Percentiles rank a stretch among this genome's conserved stretches.
phyloP scores from a whole-genome alignment of 2,888 invertebrate genomes.

The Drosophila subsilvestris region DNA sequence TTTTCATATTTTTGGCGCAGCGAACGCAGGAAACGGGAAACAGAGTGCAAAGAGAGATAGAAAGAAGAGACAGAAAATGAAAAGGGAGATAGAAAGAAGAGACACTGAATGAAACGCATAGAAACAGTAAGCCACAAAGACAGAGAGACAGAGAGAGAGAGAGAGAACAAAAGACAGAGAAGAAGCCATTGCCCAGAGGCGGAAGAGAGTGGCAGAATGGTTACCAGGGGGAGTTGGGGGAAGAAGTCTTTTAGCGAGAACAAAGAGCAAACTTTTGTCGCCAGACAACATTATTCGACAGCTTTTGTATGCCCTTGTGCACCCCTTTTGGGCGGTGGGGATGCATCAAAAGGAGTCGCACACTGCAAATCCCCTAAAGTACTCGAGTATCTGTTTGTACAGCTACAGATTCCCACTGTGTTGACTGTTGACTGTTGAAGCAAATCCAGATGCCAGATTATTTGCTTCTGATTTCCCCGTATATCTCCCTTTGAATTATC shows the following conservation, averaged over 20 bases:
- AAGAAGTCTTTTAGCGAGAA: not conserved
- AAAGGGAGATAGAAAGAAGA: slow-evolving; percentile 3
- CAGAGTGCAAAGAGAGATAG: slow-evolving; percentile 13
- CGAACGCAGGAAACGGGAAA: slow-evolving; percentile 39
- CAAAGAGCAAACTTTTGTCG: slow-evolving; percentile 53
- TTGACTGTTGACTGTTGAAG: not conserved
- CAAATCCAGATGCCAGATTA: not conserved
- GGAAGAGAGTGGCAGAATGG: slow-evolving; percentile 50
- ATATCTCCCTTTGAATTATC: not conserved
- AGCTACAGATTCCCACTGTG: not conserved
- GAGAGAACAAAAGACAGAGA: slow-evolving; percentile 40
- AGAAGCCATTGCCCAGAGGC: slow-evolving; percentile 40
- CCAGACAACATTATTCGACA: slow-evolving; percentile 45
- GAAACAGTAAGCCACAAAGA: slow-evolving; percentile 2
- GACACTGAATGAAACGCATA: not conserved
- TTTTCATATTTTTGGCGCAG: slow-evolving; percentile 69
- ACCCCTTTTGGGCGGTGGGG: slow-evolving; percentile 2
- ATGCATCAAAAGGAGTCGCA: not conserved
- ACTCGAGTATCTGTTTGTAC: not conserved
- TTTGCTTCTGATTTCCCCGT: not conserved
- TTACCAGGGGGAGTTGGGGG: not conserved
- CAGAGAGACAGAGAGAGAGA: slow-evolving; percentile 15
- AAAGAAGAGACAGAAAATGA: slow-evolving; percentile 9
- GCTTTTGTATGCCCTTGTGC: slow-evolving; percentile 34
- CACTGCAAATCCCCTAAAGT: not conserved